These are phyloP conservation scores for Coracopsis vasa DNA, from an alignment of 2,113 vertebrate genomes.

Conservation along the genomic window DNA sequence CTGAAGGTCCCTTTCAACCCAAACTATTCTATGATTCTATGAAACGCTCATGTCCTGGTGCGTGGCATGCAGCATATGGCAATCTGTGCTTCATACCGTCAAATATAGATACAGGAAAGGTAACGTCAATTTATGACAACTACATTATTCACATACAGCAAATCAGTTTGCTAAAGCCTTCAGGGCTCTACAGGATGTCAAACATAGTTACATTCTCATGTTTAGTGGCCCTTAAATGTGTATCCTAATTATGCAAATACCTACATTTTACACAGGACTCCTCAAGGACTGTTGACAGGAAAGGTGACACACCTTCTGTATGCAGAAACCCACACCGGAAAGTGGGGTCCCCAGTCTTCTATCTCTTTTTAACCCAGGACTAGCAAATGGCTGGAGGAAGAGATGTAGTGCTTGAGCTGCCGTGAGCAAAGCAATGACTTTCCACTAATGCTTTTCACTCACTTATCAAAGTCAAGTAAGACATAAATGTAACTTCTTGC, in stretches of 20 bases:
- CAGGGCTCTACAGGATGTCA: slow-evolving; percentile 40
- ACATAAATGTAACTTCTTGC: not conserved
- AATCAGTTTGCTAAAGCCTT: slow-evolving; percentile 56
- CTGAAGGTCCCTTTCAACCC: not conserved
- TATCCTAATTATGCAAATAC: slow-evolving; percentile 59
- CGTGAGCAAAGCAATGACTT: not conserved
- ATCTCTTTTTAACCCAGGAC: not conserved
- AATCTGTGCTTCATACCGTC: not conserved
- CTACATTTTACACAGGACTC: slow-evolving; percentile 44
- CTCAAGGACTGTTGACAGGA: not conserved
- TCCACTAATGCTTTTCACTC: not conserved
- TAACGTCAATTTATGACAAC: slow-evolving; percentile 44
- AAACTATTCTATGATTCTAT: not conserved
- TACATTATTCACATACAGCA: slow-evolving; percentile 39
- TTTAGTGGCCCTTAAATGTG: slow-evolving; percentile 38
- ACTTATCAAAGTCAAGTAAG: not conserved
- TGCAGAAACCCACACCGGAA: not conserved
- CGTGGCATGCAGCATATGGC: not conserved
- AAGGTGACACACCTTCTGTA: not conserved
- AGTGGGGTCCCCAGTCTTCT: not conserved
- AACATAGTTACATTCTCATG: not conserved
- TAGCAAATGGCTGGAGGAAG: not conserved
- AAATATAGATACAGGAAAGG: not conserved
- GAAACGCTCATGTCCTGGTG: not conserved
- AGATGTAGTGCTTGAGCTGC: not conserved